These are phyloP conservation scores for Glyptemys insculpta DNA, from an alignment of 2,797 vertebrate genomes.

Conservation along the genomic window DNA sequence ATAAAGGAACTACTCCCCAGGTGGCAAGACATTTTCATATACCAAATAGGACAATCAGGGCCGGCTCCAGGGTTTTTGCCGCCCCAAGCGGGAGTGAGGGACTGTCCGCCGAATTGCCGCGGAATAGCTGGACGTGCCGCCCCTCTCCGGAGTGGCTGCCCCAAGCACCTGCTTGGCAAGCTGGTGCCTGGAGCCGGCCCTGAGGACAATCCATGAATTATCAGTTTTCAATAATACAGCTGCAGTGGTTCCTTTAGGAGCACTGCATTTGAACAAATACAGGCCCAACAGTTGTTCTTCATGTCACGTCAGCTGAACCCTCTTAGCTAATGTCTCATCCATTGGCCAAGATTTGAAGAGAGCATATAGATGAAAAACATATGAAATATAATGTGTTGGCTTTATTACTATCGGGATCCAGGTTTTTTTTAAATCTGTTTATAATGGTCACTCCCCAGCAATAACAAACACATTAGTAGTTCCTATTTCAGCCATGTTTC, in stretches of 20 bases:
- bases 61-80: too few relatives aligned
- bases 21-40: neutral
- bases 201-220: neutral
- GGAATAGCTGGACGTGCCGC: too few relatives aligned
- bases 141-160: too few relatives aligned
- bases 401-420: neutral
- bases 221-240: neutral
- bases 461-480: fast-evolving
- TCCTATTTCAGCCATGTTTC: neutral
- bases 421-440: neutral
- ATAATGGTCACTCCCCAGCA: neutral
- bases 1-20: neutral
- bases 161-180: too few relatives aligned
- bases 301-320: neutral
- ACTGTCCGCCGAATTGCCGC: too few relatives aligned
- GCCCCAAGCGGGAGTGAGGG: too few relatives aligned
- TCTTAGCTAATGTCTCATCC: constrained; percentile 1
- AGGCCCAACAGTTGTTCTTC: neutral
- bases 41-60: neutral
- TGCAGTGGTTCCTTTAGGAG: neutral
- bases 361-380: neutral
- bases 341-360: neutral
- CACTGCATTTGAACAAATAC: neutral
- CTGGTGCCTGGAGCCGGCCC: too few relatives aligned
- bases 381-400: neutral